phyloP scores from a whole-genome alignment of 2,888 invertebrate genomes.

The Mactromeris polynyma region DNA sequence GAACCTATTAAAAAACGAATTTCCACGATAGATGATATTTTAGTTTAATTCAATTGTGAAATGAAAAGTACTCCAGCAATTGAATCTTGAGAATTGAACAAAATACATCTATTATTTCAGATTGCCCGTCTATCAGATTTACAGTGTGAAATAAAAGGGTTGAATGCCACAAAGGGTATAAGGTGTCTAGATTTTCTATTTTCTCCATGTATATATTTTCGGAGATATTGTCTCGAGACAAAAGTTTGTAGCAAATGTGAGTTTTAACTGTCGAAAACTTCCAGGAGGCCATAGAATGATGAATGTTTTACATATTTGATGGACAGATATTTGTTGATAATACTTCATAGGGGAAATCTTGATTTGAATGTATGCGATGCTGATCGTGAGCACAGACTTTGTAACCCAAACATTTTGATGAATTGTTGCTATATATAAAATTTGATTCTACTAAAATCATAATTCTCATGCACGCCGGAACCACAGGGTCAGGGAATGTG shows the following conservation, averaged over 20 bases:
- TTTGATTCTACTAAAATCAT: no score
- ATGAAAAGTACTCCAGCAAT: background rate
- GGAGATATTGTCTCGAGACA: background rate
- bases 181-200: background rate
- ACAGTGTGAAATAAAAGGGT: background rate
- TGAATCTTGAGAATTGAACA: background rate
- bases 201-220: background rate
- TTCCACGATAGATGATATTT: conserved; percentile 6
- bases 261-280: background rate
- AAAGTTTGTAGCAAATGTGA: background rate
- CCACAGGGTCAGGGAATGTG: no score
- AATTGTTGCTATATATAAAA: no score
- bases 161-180: background rate
- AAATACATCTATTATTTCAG: background rate
- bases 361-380: background rate
- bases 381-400: no score
- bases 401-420: no score
- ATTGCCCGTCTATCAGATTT: background rate
- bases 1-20: background rate
- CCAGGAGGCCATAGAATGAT: background rate
- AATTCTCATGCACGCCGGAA: no score
- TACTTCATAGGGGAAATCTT: background rate
- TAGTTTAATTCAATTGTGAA: conserved; percentile 16
- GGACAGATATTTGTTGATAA: background rate
- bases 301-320: background rate